Base-by-base conservation (phyloP, 2,797 vertebrate genomes). In the Pseudomugil tenellus region DNA sequence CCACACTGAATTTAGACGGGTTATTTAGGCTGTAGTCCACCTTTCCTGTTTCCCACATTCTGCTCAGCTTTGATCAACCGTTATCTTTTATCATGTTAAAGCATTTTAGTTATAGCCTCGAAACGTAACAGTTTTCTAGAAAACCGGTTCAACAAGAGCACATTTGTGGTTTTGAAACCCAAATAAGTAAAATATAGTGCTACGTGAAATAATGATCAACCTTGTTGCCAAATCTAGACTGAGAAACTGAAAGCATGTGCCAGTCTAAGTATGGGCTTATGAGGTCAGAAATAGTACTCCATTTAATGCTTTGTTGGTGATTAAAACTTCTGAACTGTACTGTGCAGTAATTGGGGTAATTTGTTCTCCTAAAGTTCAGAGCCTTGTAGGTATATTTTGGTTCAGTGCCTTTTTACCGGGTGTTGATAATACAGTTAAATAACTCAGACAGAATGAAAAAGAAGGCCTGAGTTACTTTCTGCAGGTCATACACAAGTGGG, bases 281-380 rank as follows among this genome's bases (percentile, higher is more conserved):
- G 35, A 28, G 28, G 55, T 55, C 32, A 61, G 29, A 55, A 14
- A 52, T 58, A 28, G 25, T 46, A 48, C 29, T 63, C 58, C 67
- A 26, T 21, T 51, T 64, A 25, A 51, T 63, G 29, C 32, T 3
- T 29, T 60, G 19, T 10, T 14, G 34, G 14, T 55, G 32, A 56
- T 72, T 49, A 67, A 56, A 76, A 59, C 48, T 23, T 65, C 35
- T 12, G 23, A 54, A 60, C 43, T 51, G 12, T 25, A 26, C 28
- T 32, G 16, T 52, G 26, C 21, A 58, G 41, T 58, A 41, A 49
- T 58, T 28, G 17, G 37, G 29, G 13, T 63, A 48, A 72, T 25
- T 25, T 32, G 19, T 72, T 65, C 28, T 68, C 21, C 55, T 68
- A 48, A 31, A 19, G 25, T 46, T 26, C 53, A 67, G 28, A 37